Evolutionary conservation across 2,888 invertebrate genomes (phyloP), one percentile per base, ranked within the genome.

Genomic region (Scrobipalpa costella): DNA sequence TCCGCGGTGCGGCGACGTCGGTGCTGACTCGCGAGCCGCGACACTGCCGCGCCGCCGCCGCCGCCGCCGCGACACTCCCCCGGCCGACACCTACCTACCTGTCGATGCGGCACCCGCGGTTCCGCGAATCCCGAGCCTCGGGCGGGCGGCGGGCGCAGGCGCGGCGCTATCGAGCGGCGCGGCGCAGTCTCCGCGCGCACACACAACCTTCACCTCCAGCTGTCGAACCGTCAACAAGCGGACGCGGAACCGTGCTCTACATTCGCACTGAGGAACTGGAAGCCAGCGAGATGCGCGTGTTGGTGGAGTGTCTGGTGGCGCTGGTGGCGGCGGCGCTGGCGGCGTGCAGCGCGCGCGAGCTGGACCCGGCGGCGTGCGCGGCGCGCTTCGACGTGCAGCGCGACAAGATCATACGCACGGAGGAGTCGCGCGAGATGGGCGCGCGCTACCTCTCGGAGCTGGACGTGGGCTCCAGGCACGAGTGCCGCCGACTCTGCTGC

Each of bases 331-430:
- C 33, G 38, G 17, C 15, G 63, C 40, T 19, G 77, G 81, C 75
- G 66, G 21, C 67, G 70, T n/a, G n/a, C n/a, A n/a, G n/a, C n/a
- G 83, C 75, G 73, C 86, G 84, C 69, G 94, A 94, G 74, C 90
- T 93, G 69, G 93, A 94, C 81, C 91, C 94, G 66, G 94, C 94
- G 70, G 93, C 93, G 75, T 96, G 96, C 87, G 92, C 94, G 74
- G 93, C 94, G 72, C 94, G 94, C 77, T 98, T 97, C 84, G 96
- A 96, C 85, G 94, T 98, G 69, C 96, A 96, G 85, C 93, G 93
- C 76, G 96, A 97, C 86, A 97, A 97, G 83, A 98, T 98, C 76
- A 98, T 98, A 78, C 93, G 97, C 76, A 97, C 97, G 0, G 95
- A 96, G 78, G 98, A 98, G 84, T 98, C 98, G 0, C 94, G 95